Evolutionary conservation across 2,113 vertebrate genomes (phyloP).

Genomic region (Lates calcarifer): DNA sequence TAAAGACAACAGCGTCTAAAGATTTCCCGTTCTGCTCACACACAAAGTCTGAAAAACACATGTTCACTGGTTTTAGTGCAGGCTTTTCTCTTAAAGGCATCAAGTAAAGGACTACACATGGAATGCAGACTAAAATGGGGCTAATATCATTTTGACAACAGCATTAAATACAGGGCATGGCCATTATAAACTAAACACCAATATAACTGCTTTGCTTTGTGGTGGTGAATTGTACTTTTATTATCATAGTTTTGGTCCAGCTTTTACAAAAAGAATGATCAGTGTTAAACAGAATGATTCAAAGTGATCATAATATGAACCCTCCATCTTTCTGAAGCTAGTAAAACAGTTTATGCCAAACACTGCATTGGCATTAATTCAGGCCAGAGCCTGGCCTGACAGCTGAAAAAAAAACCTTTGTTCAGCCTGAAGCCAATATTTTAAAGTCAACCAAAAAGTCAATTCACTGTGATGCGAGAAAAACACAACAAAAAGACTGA

Average conservation of each 20-base stretch:
- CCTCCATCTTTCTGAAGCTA: constrained; percentile 2
- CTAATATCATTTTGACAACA: constrained; percentile 34
- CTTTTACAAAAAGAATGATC: constrained; percentile 13
- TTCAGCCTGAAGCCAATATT: not conserved
- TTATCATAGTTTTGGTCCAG: constrained; percentile 31
- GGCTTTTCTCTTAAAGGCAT: constrained; percentile 37
- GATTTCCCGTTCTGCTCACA: constrained; percentile 48
- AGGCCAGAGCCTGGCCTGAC: not conserved
- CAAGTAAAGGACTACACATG: constrained; percentile 14
- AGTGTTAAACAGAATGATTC: constrained; percentile 25
- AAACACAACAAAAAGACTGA: not conserved
- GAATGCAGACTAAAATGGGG: constrained; percentile 12
- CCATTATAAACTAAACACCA: constrained; percentile 46
- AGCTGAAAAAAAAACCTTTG: not conserved
- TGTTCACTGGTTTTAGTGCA: constrained; percentile 48
- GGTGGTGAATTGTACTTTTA: constrained; percentile 38
- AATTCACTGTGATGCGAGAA: not conserved
- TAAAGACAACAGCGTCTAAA: constrained; percentile 63
- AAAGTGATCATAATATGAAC: constrained; percentile 33
- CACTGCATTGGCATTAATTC: not conserved
- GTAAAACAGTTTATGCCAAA: constrained; percentile 11
- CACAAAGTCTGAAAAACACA: constrained; percentile 60
- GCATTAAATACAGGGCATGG: constrained; percentile 33
- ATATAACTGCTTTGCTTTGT: constrained; percentile 36
- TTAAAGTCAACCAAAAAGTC: not conserved